Evolutionary conservation across 2,888 invertebrate species (phyloP).

Genomic region (Uropetala carovei): DNA sequence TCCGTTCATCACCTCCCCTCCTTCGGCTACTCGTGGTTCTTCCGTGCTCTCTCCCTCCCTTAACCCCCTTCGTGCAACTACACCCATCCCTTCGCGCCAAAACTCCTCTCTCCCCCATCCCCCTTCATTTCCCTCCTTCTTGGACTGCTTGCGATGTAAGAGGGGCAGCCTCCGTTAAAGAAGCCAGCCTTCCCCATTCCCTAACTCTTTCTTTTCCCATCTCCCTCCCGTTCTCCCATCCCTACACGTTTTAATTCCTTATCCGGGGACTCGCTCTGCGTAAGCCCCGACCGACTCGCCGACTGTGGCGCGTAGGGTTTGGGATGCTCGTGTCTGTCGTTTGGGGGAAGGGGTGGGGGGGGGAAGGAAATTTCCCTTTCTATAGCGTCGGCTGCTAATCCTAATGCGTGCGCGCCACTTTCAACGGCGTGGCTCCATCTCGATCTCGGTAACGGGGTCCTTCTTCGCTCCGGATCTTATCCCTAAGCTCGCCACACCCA

Average conservation of each 20-base stretch:
- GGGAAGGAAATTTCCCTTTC: neutral
- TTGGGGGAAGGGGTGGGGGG: too few relatives aligned
- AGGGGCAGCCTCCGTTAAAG: slow-evolving; percentile 34
- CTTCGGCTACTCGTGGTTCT: neutral
- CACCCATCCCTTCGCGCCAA: too few relatives aligned
- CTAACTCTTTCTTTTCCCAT: neutral
- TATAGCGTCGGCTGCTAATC: neutral
- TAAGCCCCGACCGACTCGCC: neutral
- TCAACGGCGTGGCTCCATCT: neutral
- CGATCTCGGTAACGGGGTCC: neutral
- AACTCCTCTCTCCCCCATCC: neutral
- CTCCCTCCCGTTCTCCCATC: neutral
- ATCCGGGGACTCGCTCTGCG: slow-evolving; percentile 11
- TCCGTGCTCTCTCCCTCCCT: too few relatives aligned
- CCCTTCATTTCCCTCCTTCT: neutral
- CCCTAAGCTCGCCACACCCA: too few relatives aligned
- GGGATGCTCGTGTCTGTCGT: neutral
- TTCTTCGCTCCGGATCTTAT: too few relatives aligned
- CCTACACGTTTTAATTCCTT: neutral
- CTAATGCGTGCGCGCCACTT: neutral
- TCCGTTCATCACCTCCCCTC: slow-evolving; percentile 45
- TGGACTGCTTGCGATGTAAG: neutral
- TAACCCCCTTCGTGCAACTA: neutral
- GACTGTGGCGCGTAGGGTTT: neutral
- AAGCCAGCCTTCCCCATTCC: neutral